Conservation (phyloP, 2,888 invertebrate species). For the Pogonocherus hispidulus region DNA sequence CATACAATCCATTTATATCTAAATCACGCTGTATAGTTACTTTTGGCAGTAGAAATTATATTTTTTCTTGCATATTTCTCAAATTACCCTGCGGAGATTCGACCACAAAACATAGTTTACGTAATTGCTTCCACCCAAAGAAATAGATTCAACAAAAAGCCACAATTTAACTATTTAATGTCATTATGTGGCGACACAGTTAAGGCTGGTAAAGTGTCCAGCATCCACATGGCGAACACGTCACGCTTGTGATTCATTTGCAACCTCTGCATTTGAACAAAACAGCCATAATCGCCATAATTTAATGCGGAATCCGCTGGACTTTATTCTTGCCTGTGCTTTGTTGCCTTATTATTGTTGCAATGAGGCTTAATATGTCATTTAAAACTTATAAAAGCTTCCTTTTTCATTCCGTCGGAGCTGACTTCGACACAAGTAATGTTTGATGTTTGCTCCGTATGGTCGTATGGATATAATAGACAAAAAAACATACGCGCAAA, state of each 20-base stretch:
- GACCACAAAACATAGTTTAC: too few species aligned
- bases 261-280: background rate
- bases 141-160: background rate
- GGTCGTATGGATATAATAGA: background rate
- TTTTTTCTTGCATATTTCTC: too few species aligned
- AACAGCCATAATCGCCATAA: background rate
- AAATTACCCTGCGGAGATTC: too few species aligned
- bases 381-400: background rate
- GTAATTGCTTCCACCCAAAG: too few species aligned
- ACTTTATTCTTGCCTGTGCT: background rate
- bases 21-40: too few species aligned
- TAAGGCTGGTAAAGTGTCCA: constrained; percentile 2
- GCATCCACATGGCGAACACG: background rate
- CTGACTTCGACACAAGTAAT: too few species aligned
- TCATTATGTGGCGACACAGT: constrained; percentile 13
- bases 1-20: too few species aligned
- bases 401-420: too few species aligned
- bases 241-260: constrained; percentile 11
- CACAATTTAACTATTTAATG: constrained; percentile 13
- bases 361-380: background rate
- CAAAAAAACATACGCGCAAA: too few species aligned
- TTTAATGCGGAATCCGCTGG: background rate
- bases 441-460: too few species aligned
- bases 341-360: background rate
- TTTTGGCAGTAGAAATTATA: too few species aligned